Conservation (phyloP, 2,888 invertebrate genomes). For the Pemphredon lugubris region DNA sequence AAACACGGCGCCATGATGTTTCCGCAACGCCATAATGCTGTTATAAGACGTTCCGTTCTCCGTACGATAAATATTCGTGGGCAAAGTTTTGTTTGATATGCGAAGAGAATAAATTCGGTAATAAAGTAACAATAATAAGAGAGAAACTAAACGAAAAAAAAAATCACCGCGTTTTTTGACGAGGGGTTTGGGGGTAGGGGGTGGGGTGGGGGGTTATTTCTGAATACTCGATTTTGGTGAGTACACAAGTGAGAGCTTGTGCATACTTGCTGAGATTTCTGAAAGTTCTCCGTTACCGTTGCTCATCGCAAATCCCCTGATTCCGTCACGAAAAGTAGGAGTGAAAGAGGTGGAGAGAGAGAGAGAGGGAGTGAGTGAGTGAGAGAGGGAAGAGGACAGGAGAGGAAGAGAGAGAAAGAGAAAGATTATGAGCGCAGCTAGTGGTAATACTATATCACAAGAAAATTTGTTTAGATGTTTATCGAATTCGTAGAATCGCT, state of each 20-base stretch:
- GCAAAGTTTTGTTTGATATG: conserved; percentile 22
- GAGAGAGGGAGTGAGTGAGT: conserved; percentile 15
- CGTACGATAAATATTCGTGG: conserved; percentile 58
- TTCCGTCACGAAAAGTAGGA: conserved; percentile 31
- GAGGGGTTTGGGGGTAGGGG: no score
- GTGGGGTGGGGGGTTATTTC: conserved; percentile 12
- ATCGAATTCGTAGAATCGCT: conserved; percentile 42
- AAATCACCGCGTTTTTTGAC: neutral
- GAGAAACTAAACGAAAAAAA: no score
- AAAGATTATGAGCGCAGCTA: conserved; percentile 44
- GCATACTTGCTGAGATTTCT: conserved; percentile 26
- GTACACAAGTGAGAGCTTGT: conserved; percentile 26
- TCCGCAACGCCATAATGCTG: conserved; percentile 63
- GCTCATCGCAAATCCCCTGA: conserved; percentile 44
- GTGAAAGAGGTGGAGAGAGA: conserved; percentile 22
- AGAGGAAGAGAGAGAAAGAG: conserved; percentile 15
- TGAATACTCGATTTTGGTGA: conserved; percentile 33
- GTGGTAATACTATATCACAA: conserved; percentile 38
- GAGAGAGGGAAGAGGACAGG: conserved; percentile 5
- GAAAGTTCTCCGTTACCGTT: conserved; percentile 40
- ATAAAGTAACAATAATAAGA: no score
- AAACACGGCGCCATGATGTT: conserved; percentile 66
- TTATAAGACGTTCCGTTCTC: conserved; percentile 59
- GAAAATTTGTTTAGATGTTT: conserved; percentile 50
- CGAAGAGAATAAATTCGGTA: conserved; percentile 8